These are phyloP conservation scores for Guaruba guarouba DNA, from an alignment of 2,113 vertebrate genomes.

Conservation along the genomic window DNA sequence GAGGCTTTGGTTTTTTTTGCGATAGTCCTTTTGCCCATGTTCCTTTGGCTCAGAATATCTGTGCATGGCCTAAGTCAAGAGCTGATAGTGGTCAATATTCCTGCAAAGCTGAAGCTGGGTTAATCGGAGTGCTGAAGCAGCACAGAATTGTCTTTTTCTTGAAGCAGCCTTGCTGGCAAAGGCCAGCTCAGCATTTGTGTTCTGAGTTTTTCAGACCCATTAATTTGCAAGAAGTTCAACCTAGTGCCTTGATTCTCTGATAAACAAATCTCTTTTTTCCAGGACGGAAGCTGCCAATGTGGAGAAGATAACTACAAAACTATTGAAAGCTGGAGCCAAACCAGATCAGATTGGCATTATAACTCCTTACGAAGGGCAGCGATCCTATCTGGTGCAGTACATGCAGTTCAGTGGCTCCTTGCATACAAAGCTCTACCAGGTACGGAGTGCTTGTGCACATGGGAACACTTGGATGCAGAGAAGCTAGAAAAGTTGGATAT, in stretches of 20 bases:
- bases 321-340: constrained; percentile 95
- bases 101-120: neutral
- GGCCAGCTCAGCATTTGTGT: accelerated
- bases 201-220: neutral
- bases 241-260: neutral
- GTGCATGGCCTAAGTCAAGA: accelerated
- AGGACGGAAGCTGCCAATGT: constrained; percentile 98
- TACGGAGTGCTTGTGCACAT: neutral
- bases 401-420: constrained; percentile 99
- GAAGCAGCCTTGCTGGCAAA: neutral
- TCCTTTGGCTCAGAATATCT: neutral
- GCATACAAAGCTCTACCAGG: constrained; percentile 99
- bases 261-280: neutral
- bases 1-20: neutral
- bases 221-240: neutral
- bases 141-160: neutral
- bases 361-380: constrained; percentile 94
- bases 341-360: constrained; percentile 98
- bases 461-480: neutral
- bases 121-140: accelerated
- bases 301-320: constrained; percentile 97
- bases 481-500: neutral
- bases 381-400: constrained; percentile 98
- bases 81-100: neutral
- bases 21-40: accelerated